These are phyloP conservation scores for Cromileptes altivelis DNA, from an alignment of 2,113 vertebrate species.

Conservation along the genomic window DNA sequence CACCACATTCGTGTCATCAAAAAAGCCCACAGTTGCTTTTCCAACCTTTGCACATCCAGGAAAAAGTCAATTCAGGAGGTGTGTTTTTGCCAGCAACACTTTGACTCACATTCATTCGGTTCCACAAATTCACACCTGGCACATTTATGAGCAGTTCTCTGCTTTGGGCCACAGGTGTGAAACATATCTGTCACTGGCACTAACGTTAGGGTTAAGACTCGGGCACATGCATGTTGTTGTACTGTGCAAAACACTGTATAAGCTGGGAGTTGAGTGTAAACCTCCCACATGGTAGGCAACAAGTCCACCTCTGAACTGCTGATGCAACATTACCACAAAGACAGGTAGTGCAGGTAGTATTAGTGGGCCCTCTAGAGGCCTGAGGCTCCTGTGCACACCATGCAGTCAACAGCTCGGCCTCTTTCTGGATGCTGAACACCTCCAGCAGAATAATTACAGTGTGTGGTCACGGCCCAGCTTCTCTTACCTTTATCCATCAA, in stretches of 20 bases:
- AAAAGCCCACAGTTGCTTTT: constrained; percentile 31
- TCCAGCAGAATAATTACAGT: neutral
- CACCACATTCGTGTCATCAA: constrained; percentile 38
- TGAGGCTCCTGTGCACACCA: neutral
- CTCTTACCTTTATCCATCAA: constrained; percentile 2
- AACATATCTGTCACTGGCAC: constrained; percentile 18
- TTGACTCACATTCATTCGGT: constrained; percentile 25
- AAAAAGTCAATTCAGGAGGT: constrained; percentile 42
- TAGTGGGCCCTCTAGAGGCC: constrained; percentile 72
- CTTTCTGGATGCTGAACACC: neutral
- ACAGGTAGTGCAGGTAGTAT: constrained; percentile 42
- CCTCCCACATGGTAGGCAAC: neutral
- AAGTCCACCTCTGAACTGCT: constrained; percentile 2
- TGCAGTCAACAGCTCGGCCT: neutral
- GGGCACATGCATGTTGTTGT: neutral
- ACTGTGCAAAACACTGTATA: neutral
- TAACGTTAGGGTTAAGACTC: too few species aligned
- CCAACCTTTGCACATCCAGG: constrained; percentile 33
- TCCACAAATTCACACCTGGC: constrained; percentile 43
- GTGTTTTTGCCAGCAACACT: constrained; percentile 56
- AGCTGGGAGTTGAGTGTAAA: neutral
- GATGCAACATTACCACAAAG: constrained; percentile 17
- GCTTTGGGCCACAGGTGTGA: constrained; percentile 12
- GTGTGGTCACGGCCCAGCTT: constrained; percentile 19
- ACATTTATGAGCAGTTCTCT: constrained; percentile 13